Base-by-base conservation (phyloP, 2,888 invertebrate species). In the Caenorhabditis doughertyi region DNA sequence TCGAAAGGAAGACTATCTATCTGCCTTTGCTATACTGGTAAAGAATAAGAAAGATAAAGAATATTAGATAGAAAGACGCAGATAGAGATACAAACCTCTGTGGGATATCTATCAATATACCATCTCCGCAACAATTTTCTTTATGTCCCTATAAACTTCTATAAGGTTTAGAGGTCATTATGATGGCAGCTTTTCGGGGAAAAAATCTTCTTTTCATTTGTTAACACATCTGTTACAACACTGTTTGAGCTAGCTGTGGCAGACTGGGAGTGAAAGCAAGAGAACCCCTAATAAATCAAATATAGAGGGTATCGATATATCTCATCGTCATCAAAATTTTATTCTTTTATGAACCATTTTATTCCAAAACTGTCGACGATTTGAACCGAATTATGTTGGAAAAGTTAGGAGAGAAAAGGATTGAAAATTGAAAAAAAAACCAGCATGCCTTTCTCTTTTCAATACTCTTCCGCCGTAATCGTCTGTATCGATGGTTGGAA, bases 181-280 rank as follows among this genome's bases (percentile, higher is more conserved):
- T 56, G 11, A 56, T 18, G 1, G 18, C 35, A 5, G 9, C 13
- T 5, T 4, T 39, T 9, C 2, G 16, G 4, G 13, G 21, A 58
- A 8, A 1, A 32, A 21, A 39, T 35, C 13, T n/a, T 25, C n/a
- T n/a, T n/a, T n/a, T n/a, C n/a, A n/a, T 72, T 73, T 74, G 67
- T 67, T 58, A 74, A 74, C 35, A 67, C 74, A 74, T 55, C 74
- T 74, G 74, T 74, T 56, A 74, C 74, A 74, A 74, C 67, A 58
- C 2, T 39, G 39, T 39, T 39, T 39, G 39, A 39, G 39, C 13
- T 16, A 32, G 5, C 32, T 9, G 5, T 39, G 39, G 5, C 39
- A 39, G 3, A 47, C 47, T 47, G 21, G 3, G 44, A 70, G 68
- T 13, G 55, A 68, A 13, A 35, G 68, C n/a, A 21, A 32, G 23